Evolutionary conservation across 2,888 invertebrate species (phyloP).

Genomic region (Melanophora roralis): DNA sequence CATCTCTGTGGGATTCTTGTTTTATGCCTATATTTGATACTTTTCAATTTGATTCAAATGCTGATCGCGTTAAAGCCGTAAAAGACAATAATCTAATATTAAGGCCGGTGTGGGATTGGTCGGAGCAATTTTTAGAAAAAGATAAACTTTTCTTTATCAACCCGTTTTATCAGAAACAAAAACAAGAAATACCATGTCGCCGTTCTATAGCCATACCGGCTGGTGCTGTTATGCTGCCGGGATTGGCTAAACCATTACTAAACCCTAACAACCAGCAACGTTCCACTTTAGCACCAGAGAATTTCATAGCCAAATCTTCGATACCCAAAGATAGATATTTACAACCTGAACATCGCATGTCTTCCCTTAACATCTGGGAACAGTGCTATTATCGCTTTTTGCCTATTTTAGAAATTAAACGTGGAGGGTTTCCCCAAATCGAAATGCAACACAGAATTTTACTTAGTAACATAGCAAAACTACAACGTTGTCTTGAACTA

Average conservation of each 20-base stretch:
- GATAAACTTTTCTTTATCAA: conserved; percentile 91
- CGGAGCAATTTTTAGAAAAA: conserved; percentile 88
- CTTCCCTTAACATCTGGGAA: conserved; percentile 86
- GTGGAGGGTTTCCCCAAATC: conserved; percentile 77
- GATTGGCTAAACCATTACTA: conserved; percentile 65
- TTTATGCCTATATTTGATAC: conserved; percentile 94
- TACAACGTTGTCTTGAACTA: conserved; percentile 75
- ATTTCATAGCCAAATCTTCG: conserved; percentile 73
- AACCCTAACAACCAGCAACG: conserved; percentile 63
- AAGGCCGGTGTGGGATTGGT: conserved; percentile 94
- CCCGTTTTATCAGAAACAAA: conserved; percentile 82
- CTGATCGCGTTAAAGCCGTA: conserved; percentile 84
- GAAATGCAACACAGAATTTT: conserved; percentile 76
- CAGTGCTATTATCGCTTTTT: conserved; percentile 95
- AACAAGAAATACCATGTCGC: conserved; percentile 69
- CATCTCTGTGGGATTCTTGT: conserved; percentile 93
- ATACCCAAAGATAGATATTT: conserved; percentile 76
- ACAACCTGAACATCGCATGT: conserved; percentile 79
- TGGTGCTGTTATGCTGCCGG: conserved; percentile 68
- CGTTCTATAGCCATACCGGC: conserved; percentile 73
- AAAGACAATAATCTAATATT: conserved; percentile 78
- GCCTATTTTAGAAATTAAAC: conserved; percentile 83
- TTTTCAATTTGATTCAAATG: conserved; percentile 92
- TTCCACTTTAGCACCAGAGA: conserved; percentile 72
- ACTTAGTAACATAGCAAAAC: conserved; percentile 74